Evolutionary conservation across 2,888 invertebrate species (phyloP), one percentile per base, ranked within the genome.

Genomic region (Odontomyia ornata): DNA sequence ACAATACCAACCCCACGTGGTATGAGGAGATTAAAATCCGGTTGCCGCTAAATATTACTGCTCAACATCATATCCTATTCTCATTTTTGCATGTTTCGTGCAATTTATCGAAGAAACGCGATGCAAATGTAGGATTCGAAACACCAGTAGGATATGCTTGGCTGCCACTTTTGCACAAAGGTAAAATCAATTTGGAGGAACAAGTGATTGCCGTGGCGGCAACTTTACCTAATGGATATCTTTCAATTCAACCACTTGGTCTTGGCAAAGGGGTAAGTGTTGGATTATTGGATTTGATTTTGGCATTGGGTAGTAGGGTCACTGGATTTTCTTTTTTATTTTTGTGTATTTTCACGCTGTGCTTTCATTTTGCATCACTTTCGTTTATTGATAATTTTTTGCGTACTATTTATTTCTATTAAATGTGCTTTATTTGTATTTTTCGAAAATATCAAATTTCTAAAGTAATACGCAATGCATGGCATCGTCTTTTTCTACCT

Each of bases 61-160:
- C 92, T 0, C 91, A 93, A 73, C 98, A 98, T 86, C 99, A 99
- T 85, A 87, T 99, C 77, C 89, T 99, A 75, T 98, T 99, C 88
- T 95, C 95, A 2, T 98, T 99, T 88, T 93, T 95, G 84, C 99
- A 99, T 86, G 94, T 99, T 79, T 96, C 97, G 79, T 98, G 98
- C 84, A 95, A 96, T 87, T 90, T 93, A 80, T 90, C 93, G 72
- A 93, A 94, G 86, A 93, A 93, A 83, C 91, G 92, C 75, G 93
- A 93, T 80, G 90, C 91, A 43, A 91, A 91, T 77, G 90, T 93
- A 18, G 80, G 84, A 1, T 87, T 86, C 56, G 95, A 95, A 85
- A 93, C 91, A 80, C 92, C 95, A 82, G 95, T 98, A 75, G 99
- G 99, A 79, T 98, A 95, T 86, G 93, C 98, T 0, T 99, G 98